A percentile compares a stretch with the other conserved stretches of the same genome.
Conservation (phyloP, 1,140 invertebrate species). For the Zaprionus lachaisei region DNA sequence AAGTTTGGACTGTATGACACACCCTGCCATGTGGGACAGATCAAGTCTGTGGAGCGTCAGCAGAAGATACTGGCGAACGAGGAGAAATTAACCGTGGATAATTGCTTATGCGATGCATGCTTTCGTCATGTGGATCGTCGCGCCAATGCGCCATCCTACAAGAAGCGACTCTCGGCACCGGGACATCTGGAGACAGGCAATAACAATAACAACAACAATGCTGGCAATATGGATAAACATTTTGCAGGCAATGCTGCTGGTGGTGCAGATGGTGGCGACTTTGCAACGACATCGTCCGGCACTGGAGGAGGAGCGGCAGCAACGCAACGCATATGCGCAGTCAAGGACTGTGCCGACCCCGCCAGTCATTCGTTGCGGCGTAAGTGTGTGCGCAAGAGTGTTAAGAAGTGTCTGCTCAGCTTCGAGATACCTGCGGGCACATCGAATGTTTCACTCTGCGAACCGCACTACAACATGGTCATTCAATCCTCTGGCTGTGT, state of each 20-base stretch:
- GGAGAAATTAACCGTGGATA: conserved; percentile 91
- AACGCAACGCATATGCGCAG: conserved; percentile 85
- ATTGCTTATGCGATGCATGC: conserved; percentile 93
- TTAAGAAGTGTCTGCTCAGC: conserved; percentile 87
- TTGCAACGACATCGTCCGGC: conserved; percentile 5
- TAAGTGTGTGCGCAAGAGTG: conserved; percentile 90
- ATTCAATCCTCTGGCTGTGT: conserved; percentile 90
- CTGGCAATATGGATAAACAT: conserved; percentile 42
- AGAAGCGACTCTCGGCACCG: conserved; percentile 84
- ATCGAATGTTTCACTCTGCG: conserved; percentile 86
- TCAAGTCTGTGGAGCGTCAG: conserved; percentile 91
- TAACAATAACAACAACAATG: conserved; percentile 8
- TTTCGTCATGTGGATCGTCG: conserved; percentile 93
- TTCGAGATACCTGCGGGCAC: conserved; percentile 75
- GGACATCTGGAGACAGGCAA: conserved; percentile 65
- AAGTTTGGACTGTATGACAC: conserved; percentile 94
- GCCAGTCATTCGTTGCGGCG: conserved; percentile 89
- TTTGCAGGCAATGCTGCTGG: conserved; percentile 35
- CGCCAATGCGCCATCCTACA: conserved; percentile 87
- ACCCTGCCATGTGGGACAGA: conserved; percentile 93
- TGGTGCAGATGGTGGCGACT: conserved; percentile 12
- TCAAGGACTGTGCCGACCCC: conserved; percentile 87
- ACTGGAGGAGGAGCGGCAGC: conserved; percentile 23
- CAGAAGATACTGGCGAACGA: conserved; percentile 91
- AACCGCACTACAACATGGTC: conserved; percentile 87